Evolutionary conservation across 2,797 vertebrate species (phyloP), one percentile per base, ranked within the genome.

Genomic region (Pseudochaenichthys georgianus): DNA sequence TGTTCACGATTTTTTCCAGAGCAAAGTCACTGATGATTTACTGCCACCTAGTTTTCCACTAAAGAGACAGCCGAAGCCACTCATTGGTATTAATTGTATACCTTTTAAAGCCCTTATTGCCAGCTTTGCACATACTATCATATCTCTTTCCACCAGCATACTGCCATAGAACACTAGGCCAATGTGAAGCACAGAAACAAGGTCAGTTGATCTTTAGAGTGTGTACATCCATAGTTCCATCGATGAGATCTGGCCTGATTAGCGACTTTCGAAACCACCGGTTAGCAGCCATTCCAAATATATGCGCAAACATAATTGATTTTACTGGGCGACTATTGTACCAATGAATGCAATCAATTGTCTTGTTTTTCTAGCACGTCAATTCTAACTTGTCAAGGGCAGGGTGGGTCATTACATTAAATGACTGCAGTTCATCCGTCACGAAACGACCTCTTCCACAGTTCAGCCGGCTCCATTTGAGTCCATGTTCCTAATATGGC

Each of bases 331-430:
- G 3, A 59, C 45, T 17, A n/a, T 55, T 67, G 46, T 70, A 15
- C 70, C 45, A 47, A 55, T 62, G 43, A 51, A 34, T 21, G 19
- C 23, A 55, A 76, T 81, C 72, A 38, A 81, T 75, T 11, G 5
- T 55, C 6, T n/a, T 58, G 38, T 70, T 70, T n/a, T 48, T 64
- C 9, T 38, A 13, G 2, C 2, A 1, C 8, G 21, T 75, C 12
- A 0, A 57, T 70, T 52, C 0, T 9, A 42, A 71, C n/a, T 9
- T 16, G 9, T 8, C 19, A 31, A 9, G 52, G 0, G 15, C 3
- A 12, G 23, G 9, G 17, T 3, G 34, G 53, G 76, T 81, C 48
- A 7, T 7, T 38, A 23, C 13, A 38, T 59, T 38, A 23, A 23
- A 51, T 45, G 2, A 17, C 47, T 73, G 13, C 0, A 3, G 19